Conservation (phyloP, 2,797 vertebrate genomes). For the Erethizon dorsatum region DNA sequence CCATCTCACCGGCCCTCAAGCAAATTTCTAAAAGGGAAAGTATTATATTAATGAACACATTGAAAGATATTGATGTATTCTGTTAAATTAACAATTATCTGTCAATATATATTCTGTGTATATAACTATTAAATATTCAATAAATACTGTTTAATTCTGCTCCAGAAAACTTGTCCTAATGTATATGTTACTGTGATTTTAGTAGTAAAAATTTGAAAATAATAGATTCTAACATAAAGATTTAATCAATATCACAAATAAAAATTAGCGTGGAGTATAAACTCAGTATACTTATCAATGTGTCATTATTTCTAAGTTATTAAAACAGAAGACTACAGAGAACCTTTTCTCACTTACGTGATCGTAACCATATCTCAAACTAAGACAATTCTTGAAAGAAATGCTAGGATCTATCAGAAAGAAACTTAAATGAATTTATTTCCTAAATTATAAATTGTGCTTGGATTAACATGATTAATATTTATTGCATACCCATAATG, state of each 20-base stretch:
- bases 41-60: background rate
- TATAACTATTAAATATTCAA: background rate
- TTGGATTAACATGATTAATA: conserved; percentile 33
- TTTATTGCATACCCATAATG: conserved; percentile 40
- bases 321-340: background rate
- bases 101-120: background rate
- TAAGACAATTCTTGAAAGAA: conserved; percentile 65
- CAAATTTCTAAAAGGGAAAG: conserved; percentile 61
- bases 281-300: conserved; percentile 12
- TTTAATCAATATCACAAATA: conserved; percentile 63
- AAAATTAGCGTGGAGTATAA: conserved; percentile 56
- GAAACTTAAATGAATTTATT: conserved; percentile 51
- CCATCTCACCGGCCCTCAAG: background rate
- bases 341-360: conserved; percentile 43
- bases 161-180: background rate
- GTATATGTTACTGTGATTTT: background rate
- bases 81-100: conserved; percentile 8
- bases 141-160: conserved; percentile 8
- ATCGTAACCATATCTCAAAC: background rate
- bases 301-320: conserved; percentile 61
- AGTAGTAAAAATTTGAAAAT: conserved; percentile 60
- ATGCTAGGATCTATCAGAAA: conserved; percentile 53
- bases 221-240: background rate
- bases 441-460: conserved; percentile 62
- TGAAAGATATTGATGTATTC: background rate